Percentiles rank a stretch among this genome's conserved stretches.
Evolutionary conservation across 2,888 invertebrate genomes (phyloP).

Genomic region (Leptopilina myrica): DNA sequence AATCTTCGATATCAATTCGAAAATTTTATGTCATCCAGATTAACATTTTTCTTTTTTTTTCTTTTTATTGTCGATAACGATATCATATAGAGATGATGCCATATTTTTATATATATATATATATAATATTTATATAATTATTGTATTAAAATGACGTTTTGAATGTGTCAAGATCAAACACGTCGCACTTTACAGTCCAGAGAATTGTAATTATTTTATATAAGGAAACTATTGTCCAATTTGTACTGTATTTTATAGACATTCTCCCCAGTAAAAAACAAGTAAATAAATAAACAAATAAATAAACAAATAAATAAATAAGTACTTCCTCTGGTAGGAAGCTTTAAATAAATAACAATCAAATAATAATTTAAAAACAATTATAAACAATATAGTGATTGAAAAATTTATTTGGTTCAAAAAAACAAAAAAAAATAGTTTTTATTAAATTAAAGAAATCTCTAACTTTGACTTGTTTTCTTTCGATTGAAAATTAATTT

Average conservation of each 20-base stretch:
- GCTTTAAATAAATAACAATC: too few relatives aligned
- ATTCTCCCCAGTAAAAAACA: neutral
- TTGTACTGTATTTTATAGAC: conserved; percentile 19
- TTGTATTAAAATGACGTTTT: conserved; percentile 35
- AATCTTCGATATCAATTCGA: conserved; percentile 43
- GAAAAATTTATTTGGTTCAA: too few relatives aligned
- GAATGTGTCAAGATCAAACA: conserved; percentile 17
- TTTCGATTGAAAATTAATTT: too few relatives aligned
- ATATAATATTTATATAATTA: neutral
- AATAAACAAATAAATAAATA: too few relatives aligned
- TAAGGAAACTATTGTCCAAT: conserved; percentile 26
- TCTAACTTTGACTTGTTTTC: too few relatives aligned
- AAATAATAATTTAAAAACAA: too few relatives aligned
- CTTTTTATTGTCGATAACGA: conserved; percentile 20
- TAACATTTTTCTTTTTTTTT: neutral
- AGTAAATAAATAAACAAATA: too few relatives aligned
- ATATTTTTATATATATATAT: conserved; percentile 23
- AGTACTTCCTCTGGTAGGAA: too few relatives aligned
- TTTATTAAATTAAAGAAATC: too few relatives aligned
- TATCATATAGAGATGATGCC: conserved; percentile 28
- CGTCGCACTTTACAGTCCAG: conserved; percentile 34
- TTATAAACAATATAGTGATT: too few relatives aligned
- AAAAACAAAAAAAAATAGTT: too few relatives aligned
- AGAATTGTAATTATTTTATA: neutral
- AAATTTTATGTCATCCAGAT: conserved; percentile 36